These are phyloP conservation scores for Zalophus californianus DNA, from an alignment of 2,797 vertebrate species.

Conservation along the genomic window DNA sequence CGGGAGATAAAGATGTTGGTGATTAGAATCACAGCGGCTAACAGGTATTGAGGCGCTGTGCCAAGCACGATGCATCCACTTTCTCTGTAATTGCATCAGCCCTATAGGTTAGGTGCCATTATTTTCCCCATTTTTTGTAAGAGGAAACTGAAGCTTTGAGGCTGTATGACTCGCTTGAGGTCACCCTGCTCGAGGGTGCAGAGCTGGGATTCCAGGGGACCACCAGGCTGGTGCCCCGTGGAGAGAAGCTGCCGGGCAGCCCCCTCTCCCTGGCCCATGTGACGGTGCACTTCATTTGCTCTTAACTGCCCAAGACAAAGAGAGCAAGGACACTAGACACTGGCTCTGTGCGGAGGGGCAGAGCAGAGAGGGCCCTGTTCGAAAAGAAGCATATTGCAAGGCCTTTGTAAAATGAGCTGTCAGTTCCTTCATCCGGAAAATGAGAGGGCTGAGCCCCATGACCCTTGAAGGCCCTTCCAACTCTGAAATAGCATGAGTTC, in stretches of 20 bases:
- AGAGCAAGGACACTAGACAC: neutral
- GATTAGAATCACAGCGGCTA: neutral
- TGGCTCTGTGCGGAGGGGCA: neutral
- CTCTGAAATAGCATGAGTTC: neutral
- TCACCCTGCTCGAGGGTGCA: neutral
- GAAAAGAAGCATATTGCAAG: neutral
- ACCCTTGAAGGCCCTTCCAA: conserved; percentile 18
- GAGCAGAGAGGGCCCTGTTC: neutral
- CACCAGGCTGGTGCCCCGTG: neutral
- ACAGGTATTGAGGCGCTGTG: neutral
- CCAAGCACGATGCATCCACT: rapidly evolving
- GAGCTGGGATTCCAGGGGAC: neutral
- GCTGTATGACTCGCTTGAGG: neutral
- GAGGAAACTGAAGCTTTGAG: neutral
- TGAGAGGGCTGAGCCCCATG: neutral
- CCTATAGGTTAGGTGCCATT: neutral
- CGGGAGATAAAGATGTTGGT: neutral
- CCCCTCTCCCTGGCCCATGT: neutral
- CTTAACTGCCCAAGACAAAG: neutral
- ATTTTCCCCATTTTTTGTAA: neutral
- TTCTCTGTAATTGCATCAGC: neutral
- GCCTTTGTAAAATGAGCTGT: conserved; percentile 51
- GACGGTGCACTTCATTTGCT: rapidly evolving
- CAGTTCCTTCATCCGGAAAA: conserved; percentile 46
- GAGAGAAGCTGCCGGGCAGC: neutral